Conservation (phyloP, 2,888 invertebrate species). For the Lasioglossum calceatum region DNA sequence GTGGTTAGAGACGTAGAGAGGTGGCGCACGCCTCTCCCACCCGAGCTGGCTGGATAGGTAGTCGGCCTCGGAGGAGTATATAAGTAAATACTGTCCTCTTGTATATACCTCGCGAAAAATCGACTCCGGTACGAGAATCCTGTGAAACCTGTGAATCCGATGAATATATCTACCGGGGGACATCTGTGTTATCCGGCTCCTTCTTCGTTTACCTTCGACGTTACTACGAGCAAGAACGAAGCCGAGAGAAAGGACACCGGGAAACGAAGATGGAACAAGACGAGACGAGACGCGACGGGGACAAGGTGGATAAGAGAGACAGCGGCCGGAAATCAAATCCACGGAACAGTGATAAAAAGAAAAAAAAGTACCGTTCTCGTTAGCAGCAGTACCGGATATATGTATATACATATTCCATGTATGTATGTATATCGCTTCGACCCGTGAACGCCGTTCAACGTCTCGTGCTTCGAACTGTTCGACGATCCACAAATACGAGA, state of each 20-base stretch:
- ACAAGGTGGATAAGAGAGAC: background rate
- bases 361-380: slow-evolving; percentile 3
- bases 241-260: background rate
- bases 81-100: slow-evolving; percentile 33
- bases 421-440: background rate
- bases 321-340: background rate
- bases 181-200: background rate
- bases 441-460: slow-evolving; percentile 12
- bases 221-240: slow-evolving; percentile 40
- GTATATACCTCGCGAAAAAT: slow-evolving; percentile 58
- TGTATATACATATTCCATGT: background rate
- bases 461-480: slow-evolving; percentile 35
- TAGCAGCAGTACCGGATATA: slow-evolving; percentile 21
- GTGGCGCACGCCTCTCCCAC: background rate
- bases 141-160: slow-evolving; percentile 36
- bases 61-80: background rate
- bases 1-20: background rate
- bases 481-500: slow-evolving; percentile 35
- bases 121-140: slow-evolving; percentile 34
- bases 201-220: slow-evolving; percentile 30
- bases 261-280: slow-evolving; percentile 5
- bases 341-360: slow-evolving; percentile 1
- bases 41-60: background rate
- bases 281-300: background rate
- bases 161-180: slow-evolving; percentile 5